Evolutionary conservation across 2,888 invertebrate genomes (phyloP).

Genomic region (Vandiemenella viatica): DNA sequence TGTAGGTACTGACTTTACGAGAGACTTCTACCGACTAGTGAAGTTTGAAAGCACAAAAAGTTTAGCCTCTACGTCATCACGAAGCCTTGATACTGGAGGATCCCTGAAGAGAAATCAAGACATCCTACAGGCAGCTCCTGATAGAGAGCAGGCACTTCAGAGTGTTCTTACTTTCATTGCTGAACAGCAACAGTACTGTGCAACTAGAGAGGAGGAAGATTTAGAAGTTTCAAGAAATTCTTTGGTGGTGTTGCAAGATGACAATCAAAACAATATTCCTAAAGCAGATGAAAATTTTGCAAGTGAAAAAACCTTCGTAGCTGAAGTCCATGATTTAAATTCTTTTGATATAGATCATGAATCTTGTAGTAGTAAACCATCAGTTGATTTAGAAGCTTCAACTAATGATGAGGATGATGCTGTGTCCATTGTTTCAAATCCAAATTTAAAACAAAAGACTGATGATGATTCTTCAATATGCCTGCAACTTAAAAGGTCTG

Average conservation of each 20-base stretch:
- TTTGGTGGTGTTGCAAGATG: background rate
- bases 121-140: slow-evolving; percentile 33
- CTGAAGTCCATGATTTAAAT: too few relatives aligned
- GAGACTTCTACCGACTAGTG: slow-evolving; percentile 65
- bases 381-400: background rate
- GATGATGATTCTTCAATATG: too few relatives aligned
- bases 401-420: background rate
- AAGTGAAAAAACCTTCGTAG: too few relatives aligned
- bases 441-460: too few relatives aligned
- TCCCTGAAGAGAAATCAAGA: background rate
- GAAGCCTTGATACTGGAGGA: slow-evolving; percentile 35
- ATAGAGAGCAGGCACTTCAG: slow-evolving; percentile 53
- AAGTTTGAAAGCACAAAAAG: slow-evolving; percentile 70
- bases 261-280: background rate
- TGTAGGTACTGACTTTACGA: slow-evolving; percentile 57
- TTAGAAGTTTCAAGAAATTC: too few relatives aligned
- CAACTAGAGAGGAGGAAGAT: slow-evolving; percentile 41
- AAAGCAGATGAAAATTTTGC: background rate
- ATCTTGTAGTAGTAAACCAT: too few relatives aligned
- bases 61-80: slow-evolving; percentile 56
- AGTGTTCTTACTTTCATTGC: slow-evolving; percentile 61
- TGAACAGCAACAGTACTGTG: slow-evolving; percentile 57
- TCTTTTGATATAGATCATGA: too few relatives aligned
- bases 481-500: too few relatives aligned
- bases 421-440: background rate